These are phyloP conservation scores for Watersipora subatra DNA, from an alignment of 1,140 invertebrate genomes.

Conservation along the genomic window DNA sequence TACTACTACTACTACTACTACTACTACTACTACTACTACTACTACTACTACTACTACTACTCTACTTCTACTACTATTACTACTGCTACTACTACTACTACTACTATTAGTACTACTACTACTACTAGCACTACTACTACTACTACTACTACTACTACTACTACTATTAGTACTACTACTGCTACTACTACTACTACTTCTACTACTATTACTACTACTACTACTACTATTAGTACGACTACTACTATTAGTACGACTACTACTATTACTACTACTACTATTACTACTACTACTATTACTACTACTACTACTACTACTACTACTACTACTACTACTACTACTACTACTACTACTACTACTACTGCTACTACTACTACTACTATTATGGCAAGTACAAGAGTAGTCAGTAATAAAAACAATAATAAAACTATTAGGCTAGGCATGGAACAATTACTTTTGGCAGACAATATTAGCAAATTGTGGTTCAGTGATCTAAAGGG, in stretches of 20 bases:
- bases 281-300: constrained; percentile 7
- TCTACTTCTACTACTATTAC: constrained; percentile 5
- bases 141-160: constrained; percentile 6
- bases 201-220: constrained; percentile 7
- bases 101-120: constrained; percentile 6
- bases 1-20: constrained; percentile 7
- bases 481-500: too few species aligned
- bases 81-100: constrained; percentile 6
- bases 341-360: constrained; percentile 7
- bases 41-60: constrained; percentile 2
- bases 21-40: constrained; percentile 6
- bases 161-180: constrained; percentile 6
- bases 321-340: constrained; percentile 7
- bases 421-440: too few species aligned
- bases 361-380: constrained; percentile 7
- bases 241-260: neutral
- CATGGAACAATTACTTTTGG: too few species aligned
- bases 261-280: constrained; percentile 5
- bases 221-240: neutral
- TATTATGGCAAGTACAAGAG: neutral
- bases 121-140: constrained; percentile 6
- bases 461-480: too few species aligned
- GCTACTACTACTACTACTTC: constrained; percentile 6
- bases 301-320: constrained; percentile 7
- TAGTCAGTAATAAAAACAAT: too few species aligned